These are phyloP conservation scores for Norana najaformis DNA, from an alignment of 2,888 invertebrate species.

Conservation along the genomic window DNA sequence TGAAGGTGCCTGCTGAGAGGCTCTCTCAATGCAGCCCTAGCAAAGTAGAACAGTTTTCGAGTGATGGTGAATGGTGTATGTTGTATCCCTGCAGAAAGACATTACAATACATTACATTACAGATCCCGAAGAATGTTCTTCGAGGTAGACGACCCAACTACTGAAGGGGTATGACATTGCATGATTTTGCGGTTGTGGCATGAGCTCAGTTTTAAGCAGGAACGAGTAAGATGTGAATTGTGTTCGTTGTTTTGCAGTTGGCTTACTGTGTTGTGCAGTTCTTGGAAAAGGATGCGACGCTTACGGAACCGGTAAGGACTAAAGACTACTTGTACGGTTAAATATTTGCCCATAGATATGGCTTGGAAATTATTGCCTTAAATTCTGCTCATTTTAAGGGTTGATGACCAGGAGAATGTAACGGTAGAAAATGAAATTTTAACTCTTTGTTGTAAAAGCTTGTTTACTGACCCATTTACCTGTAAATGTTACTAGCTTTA, in stretches of 20 bases:
- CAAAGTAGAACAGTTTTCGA: too few relatives aligned
- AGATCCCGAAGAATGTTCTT: too few relatives aligned
- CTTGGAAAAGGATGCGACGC: conserved; percentile 95
- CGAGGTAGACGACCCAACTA: too few relatives aligned
- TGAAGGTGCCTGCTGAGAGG: too few relatives aligned
- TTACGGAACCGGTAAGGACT: conserved; percentile 69
- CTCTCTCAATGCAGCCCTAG: too few relatives aligned
- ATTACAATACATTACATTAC: too few relatives aligned
- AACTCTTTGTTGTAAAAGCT: neutral
- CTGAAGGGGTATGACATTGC: too few relatives aligned
- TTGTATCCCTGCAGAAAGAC: too few relatives aligned
- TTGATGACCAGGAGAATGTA: neutral
- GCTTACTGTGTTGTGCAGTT: conserved; percentile 92
- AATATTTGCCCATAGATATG: neutral
- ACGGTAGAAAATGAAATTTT: neutral
- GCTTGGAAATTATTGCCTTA: neutral
- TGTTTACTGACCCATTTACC: neutral
- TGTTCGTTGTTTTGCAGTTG: conserved; percentile 33
- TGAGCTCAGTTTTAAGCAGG: too few relatives aligned
- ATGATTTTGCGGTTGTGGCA: too few relatives aligned
- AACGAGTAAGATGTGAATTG: neutral
- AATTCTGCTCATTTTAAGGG: neutral
- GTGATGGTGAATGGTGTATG: too few relatives aligned
- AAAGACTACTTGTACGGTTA: neutral
- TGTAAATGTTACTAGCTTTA: too few relatives aligned